A percentile compares a stretch with the other conserved stretches of the same genome.
Evolutionary conservation across 2,888 invertebrate species (phyloP).

Genomic region (Monochamus alternatus): DNA sequence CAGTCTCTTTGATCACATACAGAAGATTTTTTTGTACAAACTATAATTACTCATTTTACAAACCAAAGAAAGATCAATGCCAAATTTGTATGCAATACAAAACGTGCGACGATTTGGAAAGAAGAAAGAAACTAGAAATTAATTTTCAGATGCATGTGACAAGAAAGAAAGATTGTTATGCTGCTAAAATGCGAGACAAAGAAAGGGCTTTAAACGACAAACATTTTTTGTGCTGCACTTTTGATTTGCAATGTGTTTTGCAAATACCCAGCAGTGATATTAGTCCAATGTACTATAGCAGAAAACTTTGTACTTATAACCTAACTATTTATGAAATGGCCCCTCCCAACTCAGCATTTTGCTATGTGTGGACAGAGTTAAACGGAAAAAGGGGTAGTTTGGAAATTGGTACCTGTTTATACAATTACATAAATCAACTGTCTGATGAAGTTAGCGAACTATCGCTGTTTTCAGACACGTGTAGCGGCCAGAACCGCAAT

Average conservation of each 20-base stretch:
- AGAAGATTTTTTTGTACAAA: conserved; percentile 47
- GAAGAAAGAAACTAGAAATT: neutral
- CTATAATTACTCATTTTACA: conserved; percentile 13
- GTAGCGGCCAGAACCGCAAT: conserved; percentile 47
- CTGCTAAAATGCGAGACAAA: conserved; percentile 4
- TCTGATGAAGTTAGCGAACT: conserved; percentile 18
- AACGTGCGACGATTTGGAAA: neutral
- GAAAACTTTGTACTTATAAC: conserved; percentile 35
- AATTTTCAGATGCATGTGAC: neutral
- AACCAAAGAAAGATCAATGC: conserved; percentile 48
- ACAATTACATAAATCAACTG: conserved; percentile 3
- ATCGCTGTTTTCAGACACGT: conserved; percentile 17
- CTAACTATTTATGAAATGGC: conserved; percentile 36
- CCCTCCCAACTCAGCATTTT: conserved; percentile 34
- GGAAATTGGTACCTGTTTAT: conserved; percentile 37
- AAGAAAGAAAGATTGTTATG: neutral
- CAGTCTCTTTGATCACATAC: conserved; percentile 44
- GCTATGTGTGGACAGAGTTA: conserved; percentile 39
- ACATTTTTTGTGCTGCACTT: conserved; percentile 17
- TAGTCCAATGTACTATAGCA: conserved; percentile 29
- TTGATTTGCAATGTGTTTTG: conserved; percentile 32
- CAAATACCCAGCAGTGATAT: conserved; percentile 36
- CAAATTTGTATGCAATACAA: conserved; percentile 43
- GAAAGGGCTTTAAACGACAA: neutral
- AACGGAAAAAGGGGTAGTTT: conserved; percentile 34